Evolutionary conservation across 2,113 vertebrate genomes (phyloP).

Genomic region (Chaenocephalus aceratus): DNA sequence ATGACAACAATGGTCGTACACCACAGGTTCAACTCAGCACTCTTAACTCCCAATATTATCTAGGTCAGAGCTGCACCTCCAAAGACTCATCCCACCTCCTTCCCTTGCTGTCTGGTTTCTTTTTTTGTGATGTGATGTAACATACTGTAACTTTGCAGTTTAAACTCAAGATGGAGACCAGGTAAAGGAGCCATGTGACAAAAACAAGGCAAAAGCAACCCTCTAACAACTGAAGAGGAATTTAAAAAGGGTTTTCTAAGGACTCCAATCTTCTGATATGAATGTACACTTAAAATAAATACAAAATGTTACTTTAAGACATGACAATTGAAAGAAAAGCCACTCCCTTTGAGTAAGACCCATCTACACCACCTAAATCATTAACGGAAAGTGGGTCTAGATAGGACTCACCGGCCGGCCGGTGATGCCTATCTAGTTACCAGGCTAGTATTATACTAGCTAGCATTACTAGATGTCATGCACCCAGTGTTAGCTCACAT

Average conservation of each 20-base stretch:
- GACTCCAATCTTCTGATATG: not conserved
- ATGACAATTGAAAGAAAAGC: slow-evolving; percentile 12
- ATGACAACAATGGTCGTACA: slow-evolving; percentile 65
- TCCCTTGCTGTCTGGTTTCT: slow-evolving; percentile 49
- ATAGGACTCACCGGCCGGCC: slow-evolving; percentile 36
- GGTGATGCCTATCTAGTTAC: slow-evolving; percentile 75
- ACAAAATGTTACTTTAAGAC: not conserved
- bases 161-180: slow-evolving; percentile 57
- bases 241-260: not conserved
- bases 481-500: slow-evolving; percentile 47
- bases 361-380: slow-evolving; percentile 60
- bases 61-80: slow-evolving; percentile 74
- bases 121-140: slow-evolving; percentile 77
- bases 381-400: slow-evolving; percentile 43
- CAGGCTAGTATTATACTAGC: slow-evolving; percentile 64
- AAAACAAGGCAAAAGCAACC: slow-evolving; percentile 23
- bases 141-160: slow-evolving; percentile 67
- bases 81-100: slow-evolving; percentile 57
- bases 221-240: slow-evolving; percentile 17
- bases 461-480: slow-evolving; percentile 62
- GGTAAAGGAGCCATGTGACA: slow-evolving; percentile 26
- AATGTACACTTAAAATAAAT: not conserved
- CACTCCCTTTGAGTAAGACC: slow-evolving; percentile 12
- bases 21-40: slow-evolving; percentile 47
- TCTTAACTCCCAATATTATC: slow-evolving; percentile 62